These are phyloP conservation scores for Rotaria macrura DNA, from an alignment of 2,888 invertebrate species.

Conservation along the genomic window DNA sequence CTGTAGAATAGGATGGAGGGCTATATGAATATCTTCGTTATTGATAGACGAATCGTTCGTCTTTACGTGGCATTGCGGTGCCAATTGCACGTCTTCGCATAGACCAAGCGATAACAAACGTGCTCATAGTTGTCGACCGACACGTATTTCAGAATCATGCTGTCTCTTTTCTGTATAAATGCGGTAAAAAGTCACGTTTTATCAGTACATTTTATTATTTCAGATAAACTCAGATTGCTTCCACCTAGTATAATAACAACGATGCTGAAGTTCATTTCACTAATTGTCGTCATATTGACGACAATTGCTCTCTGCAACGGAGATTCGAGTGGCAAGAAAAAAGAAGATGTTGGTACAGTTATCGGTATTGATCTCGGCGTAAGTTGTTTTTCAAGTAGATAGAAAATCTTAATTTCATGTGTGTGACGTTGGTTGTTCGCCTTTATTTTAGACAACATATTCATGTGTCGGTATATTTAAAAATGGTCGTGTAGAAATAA, in stretches of 20 bases:
- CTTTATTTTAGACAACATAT: slow-evolving; percentile 21
- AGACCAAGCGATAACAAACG: neutral
- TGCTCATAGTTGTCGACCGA: neutral
- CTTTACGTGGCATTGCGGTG: neutral
- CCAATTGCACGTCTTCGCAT: neutral
- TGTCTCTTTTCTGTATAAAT: neutral
- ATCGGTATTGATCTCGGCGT: slow-evolving; percentile 21
- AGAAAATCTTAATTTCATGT: neutral
- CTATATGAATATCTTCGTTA: neutral
- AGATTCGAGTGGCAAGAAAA: neutral
- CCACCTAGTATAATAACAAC: neutral
- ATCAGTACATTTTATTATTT: neutral
- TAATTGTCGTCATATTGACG: neutral
- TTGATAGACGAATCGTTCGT: neutral
- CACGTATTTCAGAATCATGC: neutral
- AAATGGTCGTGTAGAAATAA: slow-evolving; percentile 54
- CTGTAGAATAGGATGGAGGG: neutral
- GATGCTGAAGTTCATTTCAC: neutral
- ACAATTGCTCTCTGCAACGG: neutral
- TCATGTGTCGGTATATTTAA: slow-evolving; percentile 48
- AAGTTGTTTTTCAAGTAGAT: neutral
- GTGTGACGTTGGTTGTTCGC: neutral
- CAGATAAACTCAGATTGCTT: neutral
- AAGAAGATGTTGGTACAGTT: slow-evolving; percentile 30
- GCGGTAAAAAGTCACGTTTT: neutral